Evolutionary conservation across 2,888 invertebrate species (phyloP).

Genomic region (Chrysolina americana): DNA sequence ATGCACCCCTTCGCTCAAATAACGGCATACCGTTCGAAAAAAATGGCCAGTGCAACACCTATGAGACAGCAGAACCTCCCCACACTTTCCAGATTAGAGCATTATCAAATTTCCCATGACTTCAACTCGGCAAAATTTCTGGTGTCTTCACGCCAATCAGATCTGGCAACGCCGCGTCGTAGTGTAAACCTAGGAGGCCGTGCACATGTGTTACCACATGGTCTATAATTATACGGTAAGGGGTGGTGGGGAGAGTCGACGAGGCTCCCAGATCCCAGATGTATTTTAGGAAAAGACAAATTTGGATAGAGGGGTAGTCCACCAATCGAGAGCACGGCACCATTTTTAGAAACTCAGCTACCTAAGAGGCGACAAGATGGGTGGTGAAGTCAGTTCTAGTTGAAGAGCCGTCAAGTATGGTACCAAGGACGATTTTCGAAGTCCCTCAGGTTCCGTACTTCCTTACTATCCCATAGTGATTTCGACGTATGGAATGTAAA

Average conservation of each 20-base stretch:
- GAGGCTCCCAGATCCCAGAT: constrained; percentile 69
- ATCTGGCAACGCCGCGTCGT: constrained; percentile 37
- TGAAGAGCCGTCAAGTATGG: constrained; percentile 45
- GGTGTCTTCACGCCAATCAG: neutral
- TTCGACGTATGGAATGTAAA: constrained; percentile 95
- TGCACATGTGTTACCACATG: constrained; percentile 63
- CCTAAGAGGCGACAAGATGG: constrained; percentile 63
- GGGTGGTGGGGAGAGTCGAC: constrained; percentile 56
- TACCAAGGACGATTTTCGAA: constrained; percentile 43
- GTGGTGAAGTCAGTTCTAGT: constrained; percentile 61
- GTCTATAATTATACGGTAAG: constrained; percentile 59
- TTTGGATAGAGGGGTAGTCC: constrained; percentile 76
- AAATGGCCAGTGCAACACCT: too few relatives aligned
- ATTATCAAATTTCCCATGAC: too few relatives aligned
- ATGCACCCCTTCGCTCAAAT: too few relatives aligned
- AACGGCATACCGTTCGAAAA: too few relatives aligned
- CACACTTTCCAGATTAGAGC: too few relatives aligned
- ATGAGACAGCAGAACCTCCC: too few relatives aligned
- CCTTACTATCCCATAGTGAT: constrained; percentile 94
- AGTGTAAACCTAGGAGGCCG: constrained; percentile 53
- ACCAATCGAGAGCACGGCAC: constrained; percentile 69
- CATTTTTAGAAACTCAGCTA: constrained; percentile 70
- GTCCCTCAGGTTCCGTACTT: constrained; percentile 86
- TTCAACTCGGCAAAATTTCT: too few relatives aligned
- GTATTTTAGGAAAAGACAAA: constrained; percentile 88